Percentiles rank a stretch among this genome's conserved stretches.
Conservation (phyloP, 1,140 invertebrate species). For the Meloidogyne floridensis region DNA sequence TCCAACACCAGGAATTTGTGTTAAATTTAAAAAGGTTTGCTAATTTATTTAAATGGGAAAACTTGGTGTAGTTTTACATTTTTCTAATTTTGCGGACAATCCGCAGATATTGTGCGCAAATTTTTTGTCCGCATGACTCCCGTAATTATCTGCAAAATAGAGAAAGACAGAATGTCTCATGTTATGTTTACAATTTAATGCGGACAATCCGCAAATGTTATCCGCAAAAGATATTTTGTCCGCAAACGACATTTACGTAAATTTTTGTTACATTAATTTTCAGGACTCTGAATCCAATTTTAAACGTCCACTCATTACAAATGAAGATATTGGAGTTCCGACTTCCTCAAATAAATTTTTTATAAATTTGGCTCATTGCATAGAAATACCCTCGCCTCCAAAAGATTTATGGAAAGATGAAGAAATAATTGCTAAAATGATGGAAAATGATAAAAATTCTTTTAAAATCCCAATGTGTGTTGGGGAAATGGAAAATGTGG, state of each 20-base stretch:
- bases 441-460: constrained; percentile 27
- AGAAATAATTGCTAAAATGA: constrained; percentile 33
- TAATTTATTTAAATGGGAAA: background rate
- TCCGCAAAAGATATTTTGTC: too few species aligned
- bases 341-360: constrained; percentile 31
- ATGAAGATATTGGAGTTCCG: background rate
- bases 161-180: too few species aligned
- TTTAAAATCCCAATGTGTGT: constrained; percentile 40
- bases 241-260: too few species aligned
- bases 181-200: too few species aligned
- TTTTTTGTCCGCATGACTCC: too few species aligned
- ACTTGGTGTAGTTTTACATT: background rate
- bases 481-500: constrained; percentile 33
- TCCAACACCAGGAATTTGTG: constrained; percentile 35
- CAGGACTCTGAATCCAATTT: too few species aligned
- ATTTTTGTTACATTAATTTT: too few species aligned
- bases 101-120: too few species aligned
- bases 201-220: too few species aligned
- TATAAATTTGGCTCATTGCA: constrained; percentile 40
- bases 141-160: too few species aligned
- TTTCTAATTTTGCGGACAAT: too few species aligned
- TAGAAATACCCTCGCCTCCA: constrained; percentile 31
- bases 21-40: constrained; percentile 41
- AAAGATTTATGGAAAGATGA: constrained; percentile 33
- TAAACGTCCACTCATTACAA: too few species aligned